Evolutionary conservation across 2,888 invertebrate genomes (phyloP), one percentile per base, ranked within the genome.

Genomic region (Hemaris fuciformis): DNA sequence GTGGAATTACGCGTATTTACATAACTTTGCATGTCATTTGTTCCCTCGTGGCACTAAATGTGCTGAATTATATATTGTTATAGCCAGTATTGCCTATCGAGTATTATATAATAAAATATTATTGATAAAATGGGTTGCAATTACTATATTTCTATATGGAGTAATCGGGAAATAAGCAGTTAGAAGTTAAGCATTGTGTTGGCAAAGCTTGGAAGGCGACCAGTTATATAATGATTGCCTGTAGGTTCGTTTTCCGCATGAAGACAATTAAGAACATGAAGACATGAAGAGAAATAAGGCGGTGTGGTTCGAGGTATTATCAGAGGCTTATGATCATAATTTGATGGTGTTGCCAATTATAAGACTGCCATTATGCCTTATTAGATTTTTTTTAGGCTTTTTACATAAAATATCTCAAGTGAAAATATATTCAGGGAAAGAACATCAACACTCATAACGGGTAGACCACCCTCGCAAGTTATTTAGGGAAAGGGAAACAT

Each of bases 381-480:
- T 34, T 6, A n/a, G 25, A n/a, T 46, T 22, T 22, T 23, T n/a
- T n/a, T 25, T 8, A 25, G 3, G n/a, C 10, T 15, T 31, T 18
- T 27, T 15, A 53, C 7, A 25, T 3, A 27, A 7, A n/a, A 25
- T 5, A 27, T 53, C 27, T 53, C 8, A 10, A 6, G 18, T 53
- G 27, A 18, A 8, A 53, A 27, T 18, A 8, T 31, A 4, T 31
- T 1, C 10, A 59, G 23, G 22, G 25, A 20, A 25, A 13, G 27
- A 59, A 42, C n/a, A 25, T 68, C 66, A 69, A 66, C 53, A 66
- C 65, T 62, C 62, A 62, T 71, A 71, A 73, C 73, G 67, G 77
- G 71, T 76, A 10, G 87, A 85, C 89, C 88, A 88, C 89, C 91
- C 89, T 79, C 75, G 76, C 67, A 79, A 85, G 85, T 83, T 87